Evolutionary conservation across 1,140 invertebrate genomes (phyloP).

Genomic region (Periplaneta americana): DNA sequence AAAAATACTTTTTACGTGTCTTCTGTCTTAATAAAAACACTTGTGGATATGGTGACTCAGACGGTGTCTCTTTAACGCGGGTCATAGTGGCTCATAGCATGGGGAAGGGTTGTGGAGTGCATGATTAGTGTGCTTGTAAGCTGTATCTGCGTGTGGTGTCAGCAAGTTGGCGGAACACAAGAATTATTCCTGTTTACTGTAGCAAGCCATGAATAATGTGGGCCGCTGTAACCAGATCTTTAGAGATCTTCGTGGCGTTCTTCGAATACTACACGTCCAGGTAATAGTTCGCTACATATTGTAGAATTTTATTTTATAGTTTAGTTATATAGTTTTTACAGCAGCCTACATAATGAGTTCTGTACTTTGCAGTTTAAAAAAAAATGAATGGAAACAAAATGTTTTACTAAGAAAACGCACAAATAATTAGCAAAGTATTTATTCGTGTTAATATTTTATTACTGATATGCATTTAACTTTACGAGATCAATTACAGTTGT

Average conservation of each 20-base stretch:
- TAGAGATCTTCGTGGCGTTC: slow-evolving; percentile 71
- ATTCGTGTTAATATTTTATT: no score
- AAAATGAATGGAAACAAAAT: no score
- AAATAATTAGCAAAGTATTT: no score
- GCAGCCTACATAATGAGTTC: no score
- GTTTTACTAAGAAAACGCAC: no score
- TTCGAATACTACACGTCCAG: slow-evolving; percentile 72
- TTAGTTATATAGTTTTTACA: no score
- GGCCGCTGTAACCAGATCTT: slow-evolving; percentile 66
- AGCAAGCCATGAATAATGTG: slow-evolving; percentile 50
- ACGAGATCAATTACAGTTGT: no score
- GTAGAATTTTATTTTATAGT: neutral
- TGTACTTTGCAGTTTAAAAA: no score
- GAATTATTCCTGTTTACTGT: neutral
- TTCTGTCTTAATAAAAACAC: neutral
- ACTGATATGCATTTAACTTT: no score
- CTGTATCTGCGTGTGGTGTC: neutral
- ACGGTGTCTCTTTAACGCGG: no score
- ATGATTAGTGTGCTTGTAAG: neutral
- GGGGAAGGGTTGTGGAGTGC: neutral
- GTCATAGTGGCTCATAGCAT: no score
- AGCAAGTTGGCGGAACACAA: no score
- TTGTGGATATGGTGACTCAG: neutral
- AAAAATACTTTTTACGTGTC: neutral
- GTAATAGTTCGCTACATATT: slow-evolving; percentile 36